Conservation (phyloP, 2,888 invertebrate species). For the Diplolepis rosae region DNA sequence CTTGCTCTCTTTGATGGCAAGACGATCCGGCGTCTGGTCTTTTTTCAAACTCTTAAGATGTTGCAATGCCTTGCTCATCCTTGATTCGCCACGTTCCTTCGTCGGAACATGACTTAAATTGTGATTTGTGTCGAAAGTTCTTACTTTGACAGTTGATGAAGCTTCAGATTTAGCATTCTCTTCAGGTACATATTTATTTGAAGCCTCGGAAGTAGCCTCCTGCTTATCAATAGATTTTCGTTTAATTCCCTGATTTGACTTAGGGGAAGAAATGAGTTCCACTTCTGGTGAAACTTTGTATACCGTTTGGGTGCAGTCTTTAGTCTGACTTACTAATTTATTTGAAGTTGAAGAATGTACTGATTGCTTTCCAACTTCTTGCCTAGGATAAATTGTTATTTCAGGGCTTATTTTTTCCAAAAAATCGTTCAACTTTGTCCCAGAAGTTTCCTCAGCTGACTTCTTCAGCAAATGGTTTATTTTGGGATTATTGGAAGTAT, state of each 20-base stretch:
- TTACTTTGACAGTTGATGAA: background rate
- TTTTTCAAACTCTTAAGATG: background rate
- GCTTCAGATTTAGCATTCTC: background rate
- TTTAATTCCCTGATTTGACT: background rate
- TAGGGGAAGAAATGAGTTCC: slow-evolving; percentile 2
- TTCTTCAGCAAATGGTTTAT: background rate
- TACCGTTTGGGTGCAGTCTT: background rate
- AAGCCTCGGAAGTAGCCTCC: background rate
- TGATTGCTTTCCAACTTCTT: background rate
- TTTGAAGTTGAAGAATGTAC: background rate
- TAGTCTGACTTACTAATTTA: background rate
- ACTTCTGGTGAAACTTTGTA: slow-evolving; percentile 14
- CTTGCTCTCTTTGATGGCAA: background rate
- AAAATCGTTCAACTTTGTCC: background rate
- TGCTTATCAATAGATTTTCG: background rate
- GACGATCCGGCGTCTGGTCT: too few relatives aligned
- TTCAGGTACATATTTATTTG: slow-evolving; percentile 15
- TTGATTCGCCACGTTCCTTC: background rate
- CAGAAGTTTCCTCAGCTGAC: background rate
- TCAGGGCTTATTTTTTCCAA: slow-evolving; percentile 4
- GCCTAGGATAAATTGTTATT: background rate
- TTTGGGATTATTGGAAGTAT: background rate
- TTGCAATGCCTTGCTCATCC: background rate
- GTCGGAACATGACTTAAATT: background rate
- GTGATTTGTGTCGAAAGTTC: background rate